Percentiles rank a stretch among this genome's conserved stretches.
Evolutionary conservation across 2,797 vertebrate species (phyloP).

Genomic region (Sebastes vulpes): DNA sequence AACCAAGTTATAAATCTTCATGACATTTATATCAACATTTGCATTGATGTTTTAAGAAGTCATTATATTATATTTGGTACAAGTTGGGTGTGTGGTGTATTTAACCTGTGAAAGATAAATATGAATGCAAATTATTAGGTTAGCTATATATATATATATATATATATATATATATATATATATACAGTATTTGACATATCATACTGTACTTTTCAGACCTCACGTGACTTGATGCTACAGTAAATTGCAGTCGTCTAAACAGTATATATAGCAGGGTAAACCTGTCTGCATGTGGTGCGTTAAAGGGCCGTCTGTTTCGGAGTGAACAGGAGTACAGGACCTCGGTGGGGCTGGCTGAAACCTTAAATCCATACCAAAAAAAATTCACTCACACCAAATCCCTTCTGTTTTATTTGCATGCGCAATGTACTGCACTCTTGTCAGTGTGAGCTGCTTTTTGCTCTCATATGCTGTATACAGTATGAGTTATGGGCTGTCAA

Average conservation of each 20-base stretch:
- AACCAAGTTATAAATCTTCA: conserved; percentile 42
- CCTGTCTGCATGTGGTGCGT: background rate
- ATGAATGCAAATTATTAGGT: conserved; percentile 17
- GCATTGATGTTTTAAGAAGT: conserved; percentile 43
- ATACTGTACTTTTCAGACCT: background rate
- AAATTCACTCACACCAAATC: background rate
- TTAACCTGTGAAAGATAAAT: conserved; percentile 32
- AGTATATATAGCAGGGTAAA: background rate
- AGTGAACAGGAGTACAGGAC: background rate
- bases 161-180: background rate
- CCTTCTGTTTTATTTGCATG: background rate
- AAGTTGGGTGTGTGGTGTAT: conserved; percentile 9
- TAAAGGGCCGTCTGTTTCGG: background rate
- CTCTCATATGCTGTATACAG: background rate
- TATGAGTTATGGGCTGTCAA: background rate
- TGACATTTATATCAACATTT: conserved; percentile 54
- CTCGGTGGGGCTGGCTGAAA: background rate
- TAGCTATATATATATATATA: background rate
- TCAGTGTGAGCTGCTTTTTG: background rate
- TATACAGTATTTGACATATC: background rate
- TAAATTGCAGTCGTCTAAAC: background rate
- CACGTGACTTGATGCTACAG: background rate
- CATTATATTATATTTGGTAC: conserved; percentile 25
- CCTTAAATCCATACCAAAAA: background rate
- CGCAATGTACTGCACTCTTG: background rate